Conservation (phyloP, 2,113 vertebrate species). For the Lophius piscatorius region DNA sequence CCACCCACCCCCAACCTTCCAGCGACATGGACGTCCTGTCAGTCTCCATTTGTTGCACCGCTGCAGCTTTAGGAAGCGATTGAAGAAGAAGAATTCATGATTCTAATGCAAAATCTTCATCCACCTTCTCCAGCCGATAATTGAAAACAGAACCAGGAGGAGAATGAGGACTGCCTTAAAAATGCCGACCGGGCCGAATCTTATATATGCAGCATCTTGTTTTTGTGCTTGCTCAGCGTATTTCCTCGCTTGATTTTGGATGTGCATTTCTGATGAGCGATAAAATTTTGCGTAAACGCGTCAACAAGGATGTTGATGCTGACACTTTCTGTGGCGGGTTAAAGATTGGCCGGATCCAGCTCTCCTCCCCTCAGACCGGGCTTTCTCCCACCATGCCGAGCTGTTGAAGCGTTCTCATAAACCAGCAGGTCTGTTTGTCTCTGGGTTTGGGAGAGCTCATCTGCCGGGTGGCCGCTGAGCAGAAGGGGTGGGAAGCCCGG, state of each 20-base stretch:
- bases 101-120: slow-evolving; percentile 61
- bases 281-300: too few relatives aligned
- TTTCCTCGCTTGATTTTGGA: slow-evolving; percentile 1
- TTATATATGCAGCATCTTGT: background rate
- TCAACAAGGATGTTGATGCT: slow-evolving; percentile 43
- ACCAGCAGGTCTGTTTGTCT: slow-evolving; percentile 62
- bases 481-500: slow-evolving; percentile 7
- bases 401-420: slow-evolving; percentile 68
- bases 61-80: slow-evolving; percentile 55
- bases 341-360: slow-evolving; percentile 27
- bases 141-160: slow-evolving; percentile 65
- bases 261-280: slow-evolving; percentile 20
- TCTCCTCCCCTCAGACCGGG: slow-evolving; percentile 9
- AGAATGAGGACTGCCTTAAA: slow-evolving; percentile 11
- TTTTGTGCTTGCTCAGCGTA: slow-evolving; percentile 41
- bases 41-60: slow-evolving; percentile 65
- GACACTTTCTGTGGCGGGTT: slow-evolving; percentile 42
- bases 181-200: slow-evolving; percentile 32
- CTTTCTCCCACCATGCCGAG: slow-evolving; percentile 26
- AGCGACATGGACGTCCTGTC: slow-evolving; percentile 74
- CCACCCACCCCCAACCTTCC: slow-evolving; percentile 67
- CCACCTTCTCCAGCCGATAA: slow-evolving; percentile 62
- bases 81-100: slow-evolving; percentile 71
- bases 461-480: slow-evolving; percentile 43
- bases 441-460: slow-evolving; percentile 56